Percentiles rank a stretch among this genome's conserved stretches.
Conservation (phyloP, 2,113 vertebrate species). For the Rissa tridactyla region DNA sequence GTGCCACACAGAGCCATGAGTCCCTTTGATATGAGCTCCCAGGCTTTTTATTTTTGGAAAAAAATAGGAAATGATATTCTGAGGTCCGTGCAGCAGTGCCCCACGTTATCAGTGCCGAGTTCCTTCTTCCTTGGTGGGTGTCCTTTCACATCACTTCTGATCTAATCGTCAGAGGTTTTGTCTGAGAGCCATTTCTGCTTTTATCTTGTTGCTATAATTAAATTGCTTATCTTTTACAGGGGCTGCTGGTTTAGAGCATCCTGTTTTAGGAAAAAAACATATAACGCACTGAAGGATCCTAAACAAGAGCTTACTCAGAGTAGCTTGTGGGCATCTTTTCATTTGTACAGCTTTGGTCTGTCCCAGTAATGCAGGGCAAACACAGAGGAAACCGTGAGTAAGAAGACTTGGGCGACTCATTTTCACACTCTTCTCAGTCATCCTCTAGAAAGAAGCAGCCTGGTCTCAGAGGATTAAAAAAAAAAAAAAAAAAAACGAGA, state of each 20-base stretch:
- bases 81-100: not conserved
- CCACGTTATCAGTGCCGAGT: not conserved
- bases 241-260: constrained; percentile 11
- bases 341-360: constrained; percentile 6
- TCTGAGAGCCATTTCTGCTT: constrained; percentile 48
- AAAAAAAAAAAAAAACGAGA: not conserved
- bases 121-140: constrained; percentile 18
- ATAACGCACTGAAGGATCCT: not conserved
- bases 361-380: constrained; percentile 34
- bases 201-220: constrained; percentile 39
- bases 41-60: not conserved
- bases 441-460: not conserved
- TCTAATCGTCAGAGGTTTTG: constrained; percentile 14
- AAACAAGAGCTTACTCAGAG: not conserved
- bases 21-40: not conserved
- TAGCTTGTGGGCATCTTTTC: not conserved
- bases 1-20: not conserved
- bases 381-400: not conserved
- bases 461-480: not conserved
- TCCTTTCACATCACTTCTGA: constrained; percentile 53
- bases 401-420: constrained; percentile 5
- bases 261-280: not conserved
- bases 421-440: constrained; percentile 24
- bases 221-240: constrained; percentile 55
- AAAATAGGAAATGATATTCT: not conserved